Evolutionary conservation across 2,113 vertebrate genomes (phyloP), one percentile per base, ranked within the genome.

Genomic region (Zosterops borbonicus): DNA sequence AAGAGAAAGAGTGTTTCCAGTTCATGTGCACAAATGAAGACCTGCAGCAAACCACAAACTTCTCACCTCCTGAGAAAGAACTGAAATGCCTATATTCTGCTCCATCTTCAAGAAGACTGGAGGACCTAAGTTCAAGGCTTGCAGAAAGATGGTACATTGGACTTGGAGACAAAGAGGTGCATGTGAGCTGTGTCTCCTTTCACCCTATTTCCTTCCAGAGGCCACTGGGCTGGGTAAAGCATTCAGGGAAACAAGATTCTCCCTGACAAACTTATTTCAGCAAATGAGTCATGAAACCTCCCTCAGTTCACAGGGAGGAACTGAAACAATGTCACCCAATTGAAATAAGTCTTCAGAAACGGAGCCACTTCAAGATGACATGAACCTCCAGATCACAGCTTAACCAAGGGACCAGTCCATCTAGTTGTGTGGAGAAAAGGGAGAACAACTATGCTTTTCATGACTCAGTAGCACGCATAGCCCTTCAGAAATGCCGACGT

Each of bases 11-110:
- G 39, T 39, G 39, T 67, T 92, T 63, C 55, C 46, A 90, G 39
- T 53, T 79, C 31, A 42, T 15, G 16, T 69, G 42, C 9, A 13
- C 35, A 0, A 0, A 3, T 8, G 27, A 55, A 77, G 35, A 77
- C 22, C 46, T 47, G 33, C 68, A 77, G 62, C 2, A 21, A 75
- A 73, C 35, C 33, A 63, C 39, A 88, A 70, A 60, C 15, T 1
- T 35, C 27, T 53, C 33, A 49, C 5, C 5, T 29, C 13, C 21
- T 1, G 7, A 24, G 27, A 58, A 81, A 52, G 59, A 80, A 70
- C 12, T 75, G 27, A 64, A 74, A 65, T 14, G 18, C 52, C 31
- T 69, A 3, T 41, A 42, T 60, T 59, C 71, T 78, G 42, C 47
- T 80, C 63, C 2, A 2, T 73, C 59, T 39, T 62, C 67, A 50